Conservation (phyloP, 2,888 invertebrate species). For the Euclidia mi region DNA sequence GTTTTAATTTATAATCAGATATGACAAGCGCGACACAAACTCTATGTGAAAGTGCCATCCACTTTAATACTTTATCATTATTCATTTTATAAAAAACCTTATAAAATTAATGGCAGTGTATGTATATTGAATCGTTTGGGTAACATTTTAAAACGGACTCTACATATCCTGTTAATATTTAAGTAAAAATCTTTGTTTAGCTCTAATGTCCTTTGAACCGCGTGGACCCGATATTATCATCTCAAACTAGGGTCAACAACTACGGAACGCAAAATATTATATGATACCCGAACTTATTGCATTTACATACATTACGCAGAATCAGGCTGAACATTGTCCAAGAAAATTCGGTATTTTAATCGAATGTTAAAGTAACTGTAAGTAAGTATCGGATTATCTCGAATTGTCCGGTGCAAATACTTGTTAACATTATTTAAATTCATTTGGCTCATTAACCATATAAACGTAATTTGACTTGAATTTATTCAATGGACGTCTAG, state of each 20-base stretch:
- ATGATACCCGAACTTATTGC: constrained; percentile 29
- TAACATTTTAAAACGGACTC: constrained; percentile 21
- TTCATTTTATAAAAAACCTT: constrained; percentile 25
- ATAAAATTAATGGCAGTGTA: constrained; percentile 54
- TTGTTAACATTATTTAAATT: neutral
- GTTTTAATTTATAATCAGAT: neutral
- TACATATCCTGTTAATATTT: constrained; percentile 11
- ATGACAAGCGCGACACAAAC: neutral
- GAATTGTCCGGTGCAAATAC: neutral
- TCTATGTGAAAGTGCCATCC: neutral
- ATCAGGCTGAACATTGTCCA: constrained; percentile 15
- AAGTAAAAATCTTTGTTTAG: constrained; percentile 13
- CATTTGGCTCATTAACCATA: constrained; percentile 35
- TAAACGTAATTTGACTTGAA: constrained; percentile 56
- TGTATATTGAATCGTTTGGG: constrained; percentile 27
- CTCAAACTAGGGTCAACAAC: constrained; percentile 34
- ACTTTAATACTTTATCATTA: constrained; percentile 11
- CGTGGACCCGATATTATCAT: constrained; percentile 20
- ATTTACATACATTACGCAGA: constrained; percentile 30
- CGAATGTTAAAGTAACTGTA: constrained; percentile 8
- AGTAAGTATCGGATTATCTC: constrained; percentile 7
- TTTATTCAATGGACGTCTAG: constrained; percentile 58
- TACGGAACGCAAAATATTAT: constrained; percentile 39
- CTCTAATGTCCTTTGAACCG: constrained; percentile 6
- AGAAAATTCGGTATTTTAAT: constrained; percentile 9